A percentile compares a stretch with the other conserved stretches of the same genome.
Conservation (phyloP, 2,797 vertebrate species). For the Cirrhinus mrigala region DNA sequence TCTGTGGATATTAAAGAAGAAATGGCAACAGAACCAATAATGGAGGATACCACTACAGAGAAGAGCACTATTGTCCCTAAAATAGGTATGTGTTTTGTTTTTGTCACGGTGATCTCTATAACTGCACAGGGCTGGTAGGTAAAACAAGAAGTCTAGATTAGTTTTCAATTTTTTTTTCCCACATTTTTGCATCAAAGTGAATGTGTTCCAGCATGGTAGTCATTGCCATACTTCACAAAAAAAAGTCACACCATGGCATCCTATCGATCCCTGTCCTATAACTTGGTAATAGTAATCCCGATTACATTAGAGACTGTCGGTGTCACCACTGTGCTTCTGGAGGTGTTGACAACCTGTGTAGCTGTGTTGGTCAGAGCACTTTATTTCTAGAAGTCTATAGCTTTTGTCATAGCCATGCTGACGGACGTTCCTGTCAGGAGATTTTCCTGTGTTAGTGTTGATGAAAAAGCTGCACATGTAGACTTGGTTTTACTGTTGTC, state of each 20-base stretch:
- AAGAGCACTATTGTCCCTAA: neutral
- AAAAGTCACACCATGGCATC: neutral
- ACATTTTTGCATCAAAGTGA: neutral
- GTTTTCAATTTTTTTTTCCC: neutral
- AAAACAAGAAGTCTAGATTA: neutral
- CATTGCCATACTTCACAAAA: neutral
- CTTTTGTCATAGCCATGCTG: neutral
- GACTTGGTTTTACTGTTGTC: neutral
- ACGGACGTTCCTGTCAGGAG: neutral
- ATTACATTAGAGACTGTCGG: neutral
- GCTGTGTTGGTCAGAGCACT: neutral
- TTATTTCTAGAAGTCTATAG: neutral
- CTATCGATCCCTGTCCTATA: neutral
- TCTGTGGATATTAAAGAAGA: neutral
- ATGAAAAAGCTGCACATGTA: neutral
- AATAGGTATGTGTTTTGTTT: neutral
- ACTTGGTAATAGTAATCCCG: neutral
- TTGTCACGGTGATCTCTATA: neutral
- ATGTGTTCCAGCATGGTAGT: neutral
- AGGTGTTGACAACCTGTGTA: neutral
- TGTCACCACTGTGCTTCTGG: neutral
- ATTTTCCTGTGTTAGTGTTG: neutral
- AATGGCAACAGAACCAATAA: neutral
- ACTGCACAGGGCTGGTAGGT: neutral
- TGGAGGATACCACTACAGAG: neutral